Evolutionary conservation across 2,888 invertebrate species (phyloP).

Genomic region (Coleophora deauratella): DNA sequence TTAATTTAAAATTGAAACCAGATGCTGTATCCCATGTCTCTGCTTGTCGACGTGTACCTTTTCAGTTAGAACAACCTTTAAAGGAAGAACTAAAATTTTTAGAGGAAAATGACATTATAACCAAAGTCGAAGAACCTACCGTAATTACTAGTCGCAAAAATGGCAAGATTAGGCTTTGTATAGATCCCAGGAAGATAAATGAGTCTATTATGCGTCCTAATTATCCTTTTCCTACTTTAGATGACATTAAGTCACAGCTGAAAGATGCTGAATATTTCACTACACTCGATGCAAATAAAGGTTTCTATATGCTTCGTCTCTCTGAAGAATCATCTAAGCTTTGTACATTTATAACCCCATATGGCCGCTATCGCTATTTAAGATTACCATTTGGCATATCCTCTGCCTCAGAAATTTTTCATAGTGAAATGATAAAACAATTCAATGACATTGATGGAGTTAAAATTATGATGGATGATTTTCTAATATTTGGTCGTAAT

Average conservation of each 20-base stretch:
- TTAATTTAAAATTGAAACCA: too few relatives aligned
- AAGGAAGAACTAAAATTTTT: slow-evolving; percentile 2
- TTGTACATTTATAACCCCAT: slow-evolving; percentile 15
- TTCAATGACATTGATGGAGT: slow-evolving; percentile 7
- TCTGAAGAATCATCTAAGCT: slow-evolving; percentile 8
- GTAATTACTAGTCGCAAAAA: slow-evolving; percentile 15
- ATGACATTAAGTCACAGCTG: slow-evolving; percentile 11
- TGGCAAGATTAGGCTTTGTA: slow-evolving; percentile 16
- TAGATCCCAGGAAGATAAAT: slow-evolving; percentile 20
- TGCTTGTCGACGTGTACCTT: too few relatives aligned
- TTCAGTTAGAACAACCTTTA: too few relatives aligned
- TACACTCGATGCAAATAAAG: slow-evolving; percentile 17
- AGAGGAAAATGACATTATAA: not conserved
- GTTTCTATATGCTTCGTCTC: slow-evolving; percentile 17
- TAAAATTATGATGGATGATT: slow-evolving; percentile 15
- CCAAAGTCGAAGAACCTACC: not conserved
- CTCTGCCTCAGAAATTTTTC: slow-evolving; percentile 10
- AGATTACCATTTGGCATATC: slow-evolving; percentile 11
- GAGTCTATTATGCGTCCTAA: slow-evolving; percentile 15
- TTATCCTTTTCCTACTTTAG: slow-evolving; percentile 19
- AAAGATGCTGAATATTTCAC: slow-evolving; percentile 15
- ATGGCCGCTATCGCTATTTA: slow-evolving; percentile 9
- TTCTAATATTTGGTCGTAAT: slow-evolving; percentile 14
- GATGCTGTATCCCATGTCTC: too few relatives aligned
- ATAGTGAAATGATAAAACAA: slow-evolving; percentile 6